Evolutionary conservation across 2,113 vertebrate species (phyloP).

Genomic region (Heptranchias perlo): DNA sequence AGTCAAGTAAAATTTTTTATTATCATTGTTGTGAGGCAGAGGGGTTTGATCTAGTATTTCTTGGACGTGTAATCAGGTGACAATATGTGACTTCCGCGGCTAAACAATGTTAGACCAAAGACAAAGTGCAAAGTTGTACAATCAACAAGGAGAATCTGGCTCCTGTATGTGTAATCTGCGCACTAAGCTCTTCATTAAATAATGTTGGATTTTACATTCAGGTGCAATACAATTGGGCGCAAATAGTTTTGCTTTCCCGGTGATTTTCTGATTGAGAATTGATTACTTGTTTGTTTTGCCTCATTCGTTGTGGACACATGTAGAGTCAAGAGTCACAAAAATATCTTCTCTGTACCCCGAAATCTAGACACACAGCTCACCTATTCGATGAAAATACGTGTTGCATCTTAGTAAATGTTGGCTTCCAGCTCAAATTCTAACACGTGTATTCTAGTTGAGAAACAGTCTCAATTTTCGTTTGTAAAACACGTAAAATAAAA

Average conservation of each 20-base stretch:
- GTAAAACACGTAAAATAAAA: not conserved
- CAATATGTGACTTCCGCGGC: conserved; percentile 7
- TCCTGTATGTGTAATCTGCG: not conserved
- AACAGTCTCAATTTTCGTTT: not conserved
- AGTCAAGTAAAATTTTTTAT: not conserved
- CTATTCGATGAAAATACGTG: conserved; percentile 68
- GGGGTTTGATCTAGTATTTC: not conserved
- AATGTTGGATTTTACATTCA: conserved; percentile 6
- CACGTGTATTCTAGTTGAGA: not conserved
- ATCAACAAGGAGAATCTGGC: not conserved
- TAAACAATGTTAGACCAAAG: not conserved
- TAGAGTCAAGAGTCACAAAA: conserved; percentile 69
- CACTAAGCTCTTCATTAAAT: not conserved
- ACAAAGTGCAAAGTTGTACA: conserved; percentile 14
- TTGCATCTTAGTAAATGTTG: not conserved
- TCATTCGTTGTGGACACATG: conserved; percentile 51
- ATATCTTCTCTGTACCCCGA: conserved; percentile 66
- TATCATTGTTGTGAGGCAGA: not conserved
- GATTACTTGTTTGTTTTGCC: conserved; percentile 77
- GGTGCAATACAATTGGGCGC: not conserved
- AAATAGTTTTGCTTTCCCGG: conserved; percentile 28
- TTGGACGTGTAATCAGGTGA: not conserved
- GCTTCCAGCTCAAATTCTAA: not conserved
- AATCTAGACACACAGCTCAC: conserved; percentile 85
- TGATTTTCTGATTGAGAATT: conserved; percentile 50